Evolutionary conservation across 2,888 invertebrate genomes (phyloP).

Genomic region (Caenorhabditis doughertyi): DNA sequence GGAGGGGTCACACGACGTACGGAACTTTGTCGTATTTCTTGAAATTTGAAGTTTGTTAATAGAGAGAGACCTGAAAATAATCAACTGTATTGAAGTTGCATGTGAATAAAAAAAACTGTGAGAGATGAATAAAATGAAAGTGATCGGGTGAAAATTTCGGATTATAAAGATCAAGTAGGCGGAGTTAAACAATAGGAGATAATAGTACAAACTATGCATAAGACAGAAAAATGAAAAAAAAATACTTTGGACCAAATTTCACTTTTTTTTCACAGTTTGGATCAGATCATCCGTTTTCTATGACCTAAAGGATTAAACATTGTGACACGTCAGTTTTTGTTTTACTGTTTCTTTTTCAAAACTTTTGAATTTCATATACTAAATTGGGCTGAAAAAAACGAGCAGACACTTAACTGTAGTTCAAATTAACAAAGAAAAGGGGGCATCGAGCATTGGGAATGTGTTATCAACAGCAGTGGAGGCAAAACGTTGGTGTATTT

Average conservation of each 20-base stretch:
- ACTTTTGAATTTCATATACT: too few species aligned
- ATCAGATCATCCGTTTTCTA: slow-evolving; percentile 19
- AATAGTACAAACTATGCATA: slow-evolving; percentile 38
- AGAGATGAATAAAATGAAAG: not conserved
- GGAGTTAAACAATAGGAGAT: slow-evolving; percentile 19
- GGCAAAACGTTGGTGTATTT: not conserved
- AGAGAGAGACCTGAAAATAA: not conserved
- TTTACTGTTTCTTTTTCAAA: not conserved
- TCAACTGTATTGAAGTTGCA: not conserved
- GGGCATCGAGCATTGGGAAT: not conserved
- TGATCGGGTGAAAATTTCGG: not conserved
- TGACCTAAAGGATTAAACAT: slow-evolving; percentile 21
- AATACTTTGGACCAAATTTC: slow-evolving; percentile 17
- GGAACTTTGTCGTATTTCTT: not conserved
- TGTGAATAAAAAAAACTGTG: not conserved
- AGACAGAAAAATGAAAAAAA: slow-evolving; percentile 34
- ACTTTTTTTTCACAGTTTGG: slow-evolving; percentile 17
- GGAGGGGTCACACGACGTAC: slow-evolving; percentile 47
- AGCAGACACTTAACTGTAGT: too few species aligned
- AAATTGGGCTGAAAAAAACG: not conserved
- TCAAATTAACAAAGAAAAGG: not conserved
- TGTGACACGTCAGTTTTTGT: not conserved
- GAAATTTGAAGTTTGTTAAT: not conserved
- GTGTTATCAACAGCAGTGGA: slow-evolving; percentile 5
- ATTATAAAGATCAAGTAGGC: slow-evolving; percentile 3